Evolutionary conservation across 2,113 vertebrate species (phyloP), one percentile per base, ranked within the genome.

Genomic region (Malurus alboscapulatus): DNA sequence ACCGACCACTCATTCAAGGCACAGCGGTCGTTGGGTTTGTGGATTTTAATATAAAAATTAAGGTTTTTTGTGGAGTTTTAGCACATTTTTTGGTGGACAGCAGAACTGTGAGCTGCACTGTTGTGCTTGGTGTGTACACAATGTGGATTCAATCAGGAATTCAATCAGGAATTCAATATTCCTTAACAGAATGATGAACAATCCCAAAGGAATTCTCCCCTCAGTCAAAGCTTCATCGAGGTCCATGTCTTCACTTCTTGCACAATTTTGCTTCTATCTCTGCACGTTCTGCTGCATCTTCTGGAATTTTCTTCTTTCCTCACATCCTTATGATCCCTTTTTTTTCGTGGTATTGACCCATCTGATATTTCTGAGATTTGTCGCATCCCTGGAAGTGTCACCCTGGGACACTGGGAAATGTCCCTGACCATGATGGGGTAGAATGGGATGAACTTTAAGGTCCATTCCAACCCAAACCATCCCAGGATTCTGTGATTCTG

Each of bases 101-200:
- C 0, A 0, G 3, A 16, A 1, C 0, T 16, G 53, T 47, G 62
- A 79, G 18, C 30, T 40, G 50, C 32, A 9, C 42, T 48, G 42
- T 19, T 40, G 1, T 1, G 7, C 11, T 13, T 29, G 75, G 50
- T 34, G n/a, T 34, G 2, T 1, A 18, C 10, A 3, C 4, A 9
- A 1, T 1, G 7, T 17, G 45, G 74, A 47, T 38, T 36, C 36
- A 20, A 2, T 11, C 32, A 76, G 57, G 38, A 38, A 38, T 38
- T 36, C 36, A 36, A 36, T 17, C 48, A 51, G 30, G 6, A 15
- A 68, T 72, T 24, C 48, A 38, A 38, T n/a, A 66, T 69, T 48
- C 50, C 86, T 29, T 32, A 5, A 6, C 3, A 25, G 9, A 3
- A 30, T 10, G 53, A 3, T 26, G 54, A 30, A 22, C 12, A 1